Evolutionary conservation across 2,113 vertebrate genomes (phyloP).

Genomic region (Xiphophorus hellerii): DNA sequence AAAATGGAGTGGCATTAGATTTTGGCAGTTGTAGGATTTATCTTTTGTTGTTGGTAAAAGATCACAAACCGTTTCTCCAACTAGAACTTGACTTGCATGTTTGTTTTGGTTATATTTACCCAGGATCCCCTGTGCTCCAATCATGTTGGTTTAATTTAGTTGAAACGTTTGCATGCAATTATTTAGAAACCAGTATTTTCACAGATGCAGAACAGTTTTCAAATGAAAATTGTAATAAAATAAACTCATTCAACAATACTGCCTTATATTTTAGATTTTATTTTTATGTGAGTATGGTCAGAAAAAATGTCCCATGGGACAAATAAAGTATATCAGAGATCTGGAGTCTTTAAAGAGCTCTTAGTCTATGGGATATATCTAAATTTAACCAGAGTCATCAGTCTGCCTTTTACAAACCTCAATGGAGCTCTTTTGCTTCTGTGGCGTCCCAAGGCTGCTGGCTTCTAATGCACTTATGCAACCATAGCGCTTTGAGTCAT

Average conservation of each 20-base stretch:
- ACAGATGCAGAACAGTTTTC: too few species aligned
- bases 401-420: conserved; percentile 8
- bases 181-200: too few species aligned
- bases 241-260: background rate
- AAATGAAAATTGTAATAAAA: too few species aligned
- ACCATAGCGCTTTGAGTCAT: conserved; percentile 18
- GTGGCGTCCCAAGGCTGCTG: conserved; percentile 20
- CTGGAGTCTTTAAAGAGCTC: background rate
- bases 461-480: conserved; percentile 57
- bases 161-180: too few species aligned
- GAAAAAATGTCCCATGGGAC: background rate
- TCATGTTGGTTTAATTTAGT: too few species aligned
- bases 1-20: too few species aligned
- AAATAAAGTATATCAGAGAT: background rate
- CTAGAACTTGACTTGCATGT: too few species aligned
- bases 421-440: background rate
- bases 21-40: too few species aligned
- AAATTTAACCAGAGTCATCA: background rate
- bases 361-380: background rate
- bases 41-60: too few species aligned
- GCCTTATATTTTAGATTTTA: background rate
- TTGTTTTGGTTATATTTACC: too few species aligned
- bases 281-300: background rate
- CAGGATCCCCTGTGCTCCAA: too few species aligned
- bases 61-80: too few species aligned